Percentiles rank a stretch among this genome's conserved stretches.
Conservation (phyloP, 2,113 vertebrate genomes). For the Tor tambroides region DNA sequence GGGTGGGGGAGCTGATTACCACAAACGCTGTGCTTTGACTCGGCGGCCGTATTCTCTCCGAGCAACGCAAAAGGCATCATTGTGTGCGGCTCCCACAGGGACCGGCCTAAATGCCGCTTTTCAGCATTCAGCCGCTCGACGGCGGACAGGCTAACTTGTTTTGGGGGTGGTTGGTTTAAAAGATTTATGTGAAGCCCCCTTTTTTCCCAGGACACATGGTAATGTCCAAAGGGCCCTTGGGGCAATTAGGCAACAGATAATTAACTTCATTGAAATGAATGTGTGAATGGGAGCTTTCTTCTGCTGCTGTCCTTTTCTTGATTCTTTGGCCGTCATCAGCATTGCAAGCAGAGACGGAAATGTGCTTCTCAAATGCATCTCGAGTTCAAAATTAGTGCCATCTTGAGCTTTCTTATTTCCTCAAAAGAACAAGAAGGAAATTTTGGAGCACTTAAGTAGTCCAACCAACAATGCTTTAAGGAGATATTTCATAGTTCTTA, state of each 20-base stretch:
- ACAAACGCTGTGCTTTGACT: conserved; percentile 52
- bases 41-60: conserved; percentile 37
- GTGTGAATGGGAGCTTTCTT: conserved; percentile 67
- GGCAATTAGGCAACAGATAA: conserved; percentile 72
- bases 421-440: background rate
- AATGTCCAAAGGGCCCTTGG: conserved; percentile 58
- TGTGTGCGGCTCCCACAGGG: conserved; percentile 51
- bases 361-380: background rate
- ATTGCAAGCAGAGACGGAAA: background rate
- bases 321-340: conserved; percentile 23
- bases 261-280: conserved; percentile 70
- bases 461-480: background rate
- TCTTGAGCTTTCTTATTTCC: background rate
- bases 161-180: conserved; percentile 58
- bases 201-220: conserved; percentile 58
- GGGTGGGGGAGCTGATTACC: conserved; percentile 55
- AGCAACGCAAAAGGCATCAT: conserved; percentile 57
- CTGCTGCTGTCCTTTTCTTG: conserved; percentile 41
- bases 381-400: background rate
- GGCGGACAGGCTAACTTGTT: conserved; percentile 55
- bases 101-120: conserved; percentile 63
- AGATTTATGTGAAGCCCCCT: conserved; percentile 66
- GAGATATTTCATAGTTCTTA: background rate
- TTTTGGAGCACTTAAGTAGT: background rate
- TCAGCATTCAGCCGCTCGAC: conserved; percentile 55